phyloP scores from a whole-genome alignment of 2,113 vertebrate species.

The Epinephelus moara region DNA sequence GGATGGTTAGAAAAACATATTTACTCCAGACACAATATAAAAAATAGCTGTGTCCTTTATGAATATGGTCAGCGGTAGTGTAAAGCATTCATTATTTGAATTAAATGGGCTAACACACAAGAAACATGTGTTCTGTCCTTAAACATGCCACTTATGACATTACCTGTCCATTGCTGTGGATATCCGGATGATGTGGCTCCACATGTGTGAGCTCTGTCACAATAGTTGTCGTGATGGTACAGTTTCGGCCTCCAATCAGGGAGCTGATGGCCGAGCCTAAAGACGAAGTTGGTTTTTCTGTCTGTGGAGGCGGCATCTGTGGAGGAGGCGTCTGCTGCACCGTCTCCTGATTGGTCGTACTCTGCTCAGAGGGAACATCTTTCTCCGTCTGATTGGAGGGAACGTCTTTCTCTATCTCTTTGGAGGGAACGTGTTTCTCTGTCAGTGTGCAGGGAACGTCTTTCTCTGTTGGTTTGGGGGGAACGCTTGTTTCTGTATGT shows the following conservation, averaged over 20 bases:
- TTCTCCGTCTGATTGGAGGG: neutral
- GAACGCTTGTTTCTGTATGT: neutral
- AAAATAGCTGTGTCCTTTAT: neutral
- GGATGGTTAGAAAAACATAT: neutral
- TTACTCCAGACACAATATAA: neutral
- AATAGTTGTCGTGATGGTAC: conserved; percentile 83
- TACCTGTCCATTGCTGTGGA: conserved; percentile 70
- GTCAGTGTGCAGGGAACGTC: neutral
- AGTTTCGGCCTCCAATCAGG: conserved; percentile 75
- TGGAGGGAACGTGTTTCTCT: neutral
- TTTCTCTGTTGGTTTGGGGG: neutral
- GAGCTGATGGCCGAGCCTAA: conserved; percentile 75
- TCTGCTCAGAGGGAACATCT: conserved; percentile 23
- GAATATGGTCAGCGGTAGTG: neutral
- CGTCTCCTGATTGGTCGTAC: conserved; percentile 28
- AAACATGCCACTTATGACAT: neutral
- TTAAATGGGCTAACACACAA: neutral
- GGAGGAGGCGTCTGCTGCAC: conserved; percentile 15
- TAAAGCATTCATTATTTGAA: neutral
- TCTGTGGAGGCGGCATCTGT: conserved; percentile 1
- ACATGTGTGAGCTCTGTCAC: conserved; percentile 82
- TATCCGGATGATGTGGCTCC: conserved; percentile 61
- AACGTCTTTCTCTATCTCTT: neutral
- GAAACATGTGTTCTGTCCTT: neutral
- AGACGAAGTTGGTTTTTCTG: conserved; percentile 28